phyloP scores from a whole-genome alignment of 2,113 vertebrate species.

The Columba janthina region DNA sequence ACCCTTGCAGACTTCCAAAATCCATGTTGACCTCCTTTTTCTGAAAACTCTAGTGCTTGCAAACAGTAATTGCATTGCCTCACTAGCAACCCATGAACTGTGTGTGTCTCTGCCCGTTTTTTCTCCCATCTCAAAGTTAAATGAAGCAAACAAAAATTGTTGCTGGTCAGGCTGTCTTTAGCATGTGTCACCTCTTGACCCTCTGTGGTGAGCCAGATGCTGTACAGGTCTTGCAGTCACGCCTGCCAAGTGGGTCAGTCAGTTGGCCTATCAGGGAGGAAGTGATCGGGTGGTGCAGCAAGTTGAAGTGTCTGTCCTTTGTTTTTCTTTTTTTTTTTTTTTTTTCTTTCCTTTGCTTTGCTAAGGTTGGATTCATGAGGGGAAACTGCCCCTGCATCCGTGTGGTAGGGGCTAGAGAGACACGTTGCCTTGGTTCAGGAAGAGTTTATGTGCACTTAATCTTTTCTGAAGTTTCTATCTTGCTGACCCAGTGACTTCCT shows the following conservation, averaged over 20 bases:
- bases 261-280: constrained; percentile 15
- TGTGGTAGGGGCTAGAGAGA: not conserved
- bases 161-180: not conserved
- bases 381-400: not conserved
- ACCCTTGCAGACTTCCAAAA: not conserved
- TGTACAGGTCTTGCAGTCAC: not conserved
- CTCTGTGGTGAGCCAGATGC: constrained; percentile 31
- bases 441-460: constrained; percentile 40
- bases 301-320: constrained; percentile 36
- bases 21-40: not conserved
- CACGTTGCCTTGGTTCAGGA: constrained; percentile 9
- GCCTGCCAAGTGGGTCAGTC: constrained; percentile 58
- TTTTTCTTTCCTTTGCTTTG: constrained; percentile 3
- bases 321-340: not conserved
- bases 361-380: not conserved
- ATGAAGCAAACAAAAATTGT: not conserved
- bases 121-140: not conserved
- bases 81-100: not conserved
- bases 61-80: not conserved
- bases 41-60: not conserved
- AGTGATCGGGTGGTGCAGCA: not conserved
- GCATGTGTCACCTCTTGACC: constrained; percentile 31
- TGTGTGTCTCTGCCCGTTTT: not conserved
- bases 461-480: constrained; percentile 65
- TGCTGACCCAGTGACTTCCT: constrained; percentile 38